A percentile compares a stretch with the other conserved stretches of the same genome.
Evolutionary conservation across 2,113 vertebrate species (phyloP).

Genomic region (Stercorarius parasiticus): DNA sequence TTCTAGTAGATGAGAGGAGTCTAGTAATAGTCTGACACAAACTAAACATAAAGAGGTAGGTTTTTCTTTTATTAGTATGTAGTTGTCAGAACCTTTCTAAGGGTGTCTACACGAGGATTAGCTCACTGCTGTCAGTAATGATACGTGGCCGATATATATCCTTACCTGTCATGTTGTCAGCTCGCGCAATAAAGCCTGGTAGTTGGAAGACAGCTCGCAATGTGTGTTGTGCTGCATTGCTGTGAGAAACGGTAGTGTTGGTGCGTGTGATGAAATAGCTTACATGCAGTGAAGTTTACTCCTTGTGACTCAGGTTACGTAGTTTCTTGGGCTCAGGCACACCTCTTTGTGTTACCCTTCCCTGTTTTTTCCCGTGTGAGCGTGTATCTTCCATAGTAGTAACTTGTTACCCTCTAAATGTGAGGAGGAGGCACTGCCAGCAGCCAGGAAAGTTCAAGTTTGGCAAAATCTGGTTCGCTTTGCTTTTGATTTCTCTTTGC

Average conservation of each 20-base stretch:
- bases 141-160: rapidly evolving
- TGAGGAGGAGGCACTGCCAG: background rate
- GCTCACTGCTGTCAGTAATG: background rate
- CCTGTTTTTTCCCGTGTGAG: background rate
- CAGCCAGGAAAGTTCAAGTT: background rate
- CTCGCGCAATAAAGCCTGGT: rapidly evolving
- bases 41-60: background rate
- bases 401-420: background rate
- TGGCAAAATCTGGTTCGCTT: background rate
- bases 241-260: rapidly evolving
- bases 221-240: background rate
- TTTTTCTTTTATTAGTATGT: background rate
- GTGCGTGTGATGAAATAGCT: background rate
- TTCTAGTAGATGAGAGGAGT: background rate
- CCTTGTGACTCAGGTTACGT: background rate
- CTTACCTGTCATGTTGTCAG: rapidly evolving
- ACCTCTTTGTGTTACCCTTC: background rate
- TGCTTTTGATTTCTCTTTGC: background rate
- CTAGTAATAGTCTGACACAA: background rate
- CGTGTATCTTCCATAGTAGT: background rate
- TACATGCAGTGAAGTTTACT: background rate
- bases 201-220: background rate
- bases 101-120: background rate
- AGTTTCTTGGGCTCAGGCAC: background rate
- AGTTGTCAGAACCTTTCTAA: background rate